Evolutionary conservation across 2,797 vertebrate species (phyloP).

Genomic region (Gadopsis marmoratus): DNA sequence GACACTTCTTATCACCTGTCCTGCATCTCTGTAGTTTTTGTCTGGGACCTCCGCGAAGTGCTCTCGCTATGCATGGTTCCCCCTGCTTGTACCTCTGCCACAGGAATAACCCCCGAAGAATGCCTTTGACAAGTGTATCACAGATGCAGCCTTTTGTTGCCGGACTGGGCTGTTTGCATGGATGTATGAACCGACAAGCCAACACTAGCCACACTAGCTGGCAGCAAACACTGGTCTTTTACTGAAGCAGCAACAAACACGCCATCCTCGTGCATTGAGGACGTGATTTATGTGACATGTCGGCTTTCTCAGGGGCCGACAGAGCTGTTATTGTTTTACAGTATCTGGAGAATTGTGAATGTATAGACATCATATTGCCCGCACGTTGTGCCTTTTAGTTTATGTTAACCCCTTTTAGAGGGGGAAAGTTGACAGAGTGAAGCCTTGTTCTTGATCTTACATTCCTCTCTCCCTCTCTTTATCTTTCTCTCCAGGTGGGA

Average conservation of each 20-base stretch:
- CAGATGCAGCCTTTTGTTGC: conserved; percentile 82
- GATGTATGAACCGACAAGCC: conserved; percentile 81
- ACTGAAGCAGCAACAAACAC: conserved; percentile 76
- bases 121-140: conserved; percentile 80
- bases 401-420: conserved; percentile 73
- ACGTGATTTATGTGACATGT: conserved; percentile 82
- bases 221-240: conserved; percentile 68
- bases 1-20: conserved; percentile 79
- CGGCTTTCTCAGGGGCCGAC: conserved; percentile 56
- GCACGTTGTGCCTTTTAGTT: conserved; percentile 77
- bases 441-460: conserved; percentile 69
- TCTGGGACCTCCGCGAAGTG: conserved; percentile 76
- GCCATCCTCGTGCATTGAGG: conserved; percentile 68
- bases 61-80: conserved; percentile 63
- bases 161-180: conserved; percentile 65
- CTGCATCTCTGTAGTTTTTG: conserved; percentile 77
- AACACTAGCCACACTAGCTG: conserved; percentile 69
- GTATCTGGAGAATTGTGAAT: conserved; percentile 70
- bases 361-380: conserved; percentile 70
- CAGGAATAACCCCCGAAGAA: conserved; percentile 77
- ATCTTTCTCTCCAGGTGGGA: conserved; percentile 78
- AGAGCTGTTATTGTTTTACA: conserved; percentile 61
- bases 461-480: conserved; percentile 59
- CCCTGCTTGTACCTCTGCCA: conserved; percentile 70
- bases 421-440: conserved; percentile 55